Base-by-base conservation (phyloP, 2,888 invertebrate species). In the Lithodes maja region DNA sequence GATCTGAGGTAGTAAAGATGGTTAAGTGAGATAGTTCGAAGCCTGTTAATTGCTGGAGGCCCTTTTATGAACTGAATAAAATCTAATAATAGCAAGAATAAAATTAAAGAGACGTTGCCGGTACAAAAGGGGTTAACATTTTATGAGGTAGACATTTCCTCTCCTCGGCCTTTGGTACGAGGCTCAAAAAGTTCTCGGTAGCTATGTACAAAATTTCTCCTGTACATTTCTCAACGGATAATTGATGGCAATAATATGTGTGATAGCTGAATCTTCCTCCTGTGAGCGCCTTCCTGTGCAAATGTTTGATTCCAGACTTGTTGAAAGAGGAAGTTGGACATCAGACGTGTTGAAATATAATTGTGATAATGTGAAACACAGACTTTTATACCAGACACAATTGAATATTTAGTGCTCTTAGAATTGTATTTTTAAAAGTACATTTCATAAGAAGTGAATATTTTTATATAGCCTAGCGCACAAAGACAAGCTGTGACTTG, bases 401-500 rank as follows among this genome's bases (percentile, higher is more conserved):
- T 7, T 61, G 17, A 71, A 71, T 71, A 17, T 71, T n/a, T 5
- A n/a, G 71, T 71, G 71, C 17, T 71, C 71, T 71, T 71, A 71
- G 71, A 71, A 71, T 71, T 71, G 71, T 71, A 71, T 71, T 71
- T 71, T 71, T 71, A 1, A 71, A 12, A 71, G 71, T 71, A 71
- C 71, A 71, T 71, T 71, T 71, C 71, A 71, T 71, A 71, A 71
- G 71, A 71, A 17, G 15, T 71, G 71, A 17, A 71, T 71, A 71
- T 71, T 71, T 71, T 71, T 71, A 71, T 71, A 71, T 1, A n/a
- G 12, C 71, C 33, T 33, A 71, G 61, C 12, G 12, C 61, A 61
- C 61, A 61, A 7, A 61, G 7, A 5, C 61, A 61, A 33, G 33
- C 33, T 61, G 61, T 61, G 61, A 61, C 61, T 61, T 5, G 5